These are phyloP conservation scores for Cataglyphis albicans DNA, from an alignment of 2,888 invertebrate genomes.

Conservation along the genomic window DNA sequence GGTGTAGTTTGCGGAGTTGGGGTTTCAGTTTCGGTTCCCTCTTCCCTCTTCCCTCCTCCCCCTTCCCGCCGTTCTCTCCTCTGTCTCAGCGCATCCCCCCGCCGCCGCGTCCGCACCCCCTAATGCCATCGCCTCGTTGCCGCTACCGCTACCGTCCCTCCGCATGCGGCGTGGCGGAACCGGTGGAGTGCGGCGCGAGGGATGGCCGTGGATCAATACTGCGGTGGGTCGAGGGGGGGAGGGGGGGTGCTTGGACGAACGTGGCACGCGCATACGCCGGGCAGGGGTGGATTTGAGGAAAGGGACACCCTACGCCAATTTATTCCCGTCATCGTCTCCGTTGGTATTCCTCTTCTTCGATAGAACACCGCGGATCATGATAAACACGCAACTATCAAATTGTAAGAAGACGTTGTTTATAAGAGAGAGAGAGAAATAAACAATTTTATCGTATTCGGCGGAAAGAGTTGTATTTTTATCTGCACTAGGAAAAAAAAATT, in stretches of 20 bases:
- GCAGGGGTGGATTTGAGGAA: slow-evolving; percentile 45
- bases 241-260: slow-evolving; percentile 58
- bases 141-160: slow-evolving; percentile 27
- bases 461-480: not conserved
- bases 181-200: slow-evolving; percentile 55
- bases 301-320: slow-evolving; percentile 48
- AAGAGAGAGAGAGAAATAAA: not conserved
- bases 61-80: slow-evolving; percentile 41
- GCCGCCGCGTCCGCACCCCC: slow-evolving; percentile 39
- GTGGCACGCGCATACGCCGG: slow-evolving; percentile 74
- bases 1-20: slow-evolving; percentile 76
- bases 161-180: slow-evolving; percentile 12
- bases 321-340: slow-evolving; percentile 32
- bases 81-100: slow-evolving; percentile 59
- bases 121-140: slow-evolving; percentile 20
- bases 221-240: slow-evolving; percentile 65
- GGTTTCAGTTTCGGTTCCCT: slow-evolving; percentile 71
- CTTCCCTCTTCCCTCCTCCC: slow-evolving; percentile 63
- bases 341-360: slow-evolving; percentile 32
- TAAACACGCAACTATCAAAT: slow-evolving; percentile 13
- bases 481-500: not conserved
- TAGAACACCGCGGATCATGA: slow-evolving; percentile 29
- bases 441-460: not conserved
- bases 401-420: not conserved
- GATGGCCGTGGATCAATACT: slow-evolving; percentile 79